Evolutionary conservation across 2,888 invertebrate species (phyloP), one percentile per base, ranked within the genome.

Genomic region (Erynnis tages): DNA sequence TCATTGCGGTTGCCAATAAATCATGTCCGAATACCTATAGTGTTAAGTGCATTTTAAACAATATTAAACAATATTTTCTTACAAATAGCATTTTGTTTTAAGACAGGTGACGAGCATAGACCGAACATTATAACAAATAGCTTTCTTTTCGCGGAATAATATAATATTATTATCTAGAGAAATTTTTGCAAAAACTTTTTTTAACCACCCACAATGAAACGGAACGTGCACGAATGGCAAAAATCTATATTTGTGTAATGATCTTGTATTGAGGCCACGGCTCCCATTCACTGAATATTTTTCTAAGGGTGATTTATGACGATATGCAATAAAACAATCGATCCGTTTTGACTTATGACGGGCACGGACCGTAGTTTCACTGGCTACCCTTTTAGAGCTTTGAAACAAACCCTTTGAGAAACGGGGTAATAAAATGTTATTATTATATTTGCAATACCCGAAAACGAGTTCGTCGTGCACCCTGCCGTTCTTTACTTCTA

Each of bases 221-320:
- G 79, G 69, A 74, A 83, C 86, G 88, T 86, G 86, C 78, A 86
- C 73, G 81, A 86, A 80, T 75, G 80, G 64, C 78, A 79, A 77
- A 86, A 86, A 84, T 82, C 85, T 84, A 88, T 88, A 87, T 89
- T 89, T 89, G 87, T 87, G 81, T 89, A 88, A 88, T 83, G 87
- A 87, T 76, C 74, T 73, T 71, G 79, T 79, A 86, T 89, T 85
- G 83, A 85, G 80, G 81, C 81, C 76, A 71, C 78, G 68, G 62
- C 59, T 60, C 69, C 63, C 78, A 75, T 81, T 85, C 82, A 76
- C 77, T 59, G 59, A 69, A 66, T 69, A 73, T 75, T 79, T 76
- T 80, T 80, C 79, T 79, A 72, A 72, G 72, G 76, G 76, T 85
- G 87, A 90, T 89, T 88, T 88, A 89, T 83, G 81, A 60, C 73